phyloP scores from a whole-genome alignment of 2,797 vertebrate genomes.

The Myotis myotis region DNA sequence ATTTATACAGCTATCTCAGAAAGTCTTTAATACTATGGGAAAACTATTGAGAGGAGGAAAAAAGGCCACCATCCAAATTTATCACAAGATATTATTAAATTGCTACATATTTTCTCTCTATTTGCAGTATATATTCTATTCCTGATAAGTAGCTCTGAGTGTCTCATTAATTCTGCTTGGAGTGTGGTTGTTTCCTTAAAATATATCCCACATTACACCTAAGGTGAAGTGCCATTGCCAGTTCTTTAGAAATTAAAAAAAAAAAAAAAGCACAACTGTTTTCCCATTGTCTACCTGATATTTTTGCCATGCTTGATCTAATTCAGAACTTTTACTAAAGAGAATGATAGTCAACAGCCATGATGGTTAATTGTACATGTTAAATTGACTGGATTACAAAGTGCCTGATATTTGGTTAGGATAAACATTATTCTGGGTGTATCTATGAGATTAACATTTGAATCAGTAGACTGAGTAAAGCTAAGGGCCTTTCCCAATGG shows the following conservation, averaged over 20 bases:
- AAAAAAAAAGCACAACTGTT: not conserved
- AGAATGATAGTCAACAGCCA: constrained; percentile 37
- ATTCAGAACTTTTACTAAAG: constrained; percentile 8
- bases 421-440: not conserved
- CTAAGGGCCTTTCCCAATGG: not conserved
- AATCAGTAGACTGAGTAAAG: not conserved
- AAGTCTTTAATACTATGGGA: constrained; percentile 18
- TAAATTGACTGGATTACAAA: not conserved
- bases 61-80: not conserved
- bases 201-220: constrained; percentile 63
- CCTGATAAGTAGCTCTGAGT: constrained; percentile 36
- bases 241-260: constrained; percentile 15
- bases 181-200: constrained; percentile 65
- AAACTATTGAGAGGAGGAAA: constrained; percentile 27
- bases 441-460: not conserved
- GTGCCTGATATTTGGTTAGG: not conserved
- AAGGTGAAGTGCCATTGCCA: constrained; percentile 52
- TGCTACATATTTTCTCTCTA: constrained; percentile 14
- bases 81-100: constrained; percentile 54
- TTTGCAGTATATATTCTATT: constrained; percentile 62
- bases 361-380: not conserved
- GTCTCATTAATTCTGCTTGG: constrained; percentile 55
- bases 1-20: constrained; percentile 6
- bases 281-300: not conserved
- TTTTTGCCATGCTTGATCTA: not conserved